Evolutionary conservation across 1,140 invertebrate genomes (phyloP), one percentile per base, ranked within the genome.

Genomic region (Schmidtea mediterranea): DNA sequence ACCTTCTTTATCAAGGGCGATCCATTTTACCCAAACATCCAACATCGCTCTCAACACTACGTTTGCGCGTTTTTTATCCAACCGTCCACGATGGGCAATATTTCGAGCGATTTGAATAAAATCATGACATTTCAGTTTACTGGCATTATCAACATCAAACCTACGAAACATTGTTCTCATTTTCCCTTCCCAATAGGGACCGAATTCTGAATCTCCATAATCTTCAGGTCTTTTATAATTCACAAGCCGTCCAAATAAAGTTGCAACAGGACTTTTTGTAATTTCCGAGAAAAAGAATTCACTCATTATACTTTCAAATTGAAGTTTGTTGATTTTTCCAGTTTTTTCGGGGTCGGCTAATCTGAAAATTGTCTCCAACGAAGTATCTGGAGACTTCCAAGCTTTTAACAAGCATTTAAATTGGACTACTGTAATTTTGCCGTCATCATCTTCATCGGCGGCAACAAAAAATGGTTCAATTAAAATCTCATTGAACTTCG

Each of bases 171-270:
- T 48, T 8, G 36, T 38, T 21, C 46, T 37, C 46, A 48, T 48
- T 37, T 48, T 48, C n/a, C 46, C 46, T 40, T 48, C 46, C 46
- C 46, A 48, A 40, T 13, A n/a, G 9, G 46, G 46, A 2, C 16
- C n/a, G 24, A 37, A 48, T 40, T 37, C 16, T 5, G 23, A 15
- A 8, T 48, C 46, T 37, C 16, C 16, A 22, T 38, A 48, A 8
- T 48, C 46, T n/a, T 18, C 46, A 21, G 46, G 16, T 32, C 16
- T 37, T 15, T 48, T 48, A 15, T 48, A 48, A 40, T 48, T 48
- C 6, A 48, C 38, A 15, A 48, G 12, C 24, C 15, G 46, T 5
- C 46, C 46, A 24, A 48, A 48, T 5, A 48, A 21, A 5, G 15
- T 45, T 19, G 19, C 23, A 32, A 2, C 13, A 2, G 6, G 46